phyloP scores from a whole-genome alignment of 1,140 invertebrate species.

The Aporrectodea caliginosa region DNA sequence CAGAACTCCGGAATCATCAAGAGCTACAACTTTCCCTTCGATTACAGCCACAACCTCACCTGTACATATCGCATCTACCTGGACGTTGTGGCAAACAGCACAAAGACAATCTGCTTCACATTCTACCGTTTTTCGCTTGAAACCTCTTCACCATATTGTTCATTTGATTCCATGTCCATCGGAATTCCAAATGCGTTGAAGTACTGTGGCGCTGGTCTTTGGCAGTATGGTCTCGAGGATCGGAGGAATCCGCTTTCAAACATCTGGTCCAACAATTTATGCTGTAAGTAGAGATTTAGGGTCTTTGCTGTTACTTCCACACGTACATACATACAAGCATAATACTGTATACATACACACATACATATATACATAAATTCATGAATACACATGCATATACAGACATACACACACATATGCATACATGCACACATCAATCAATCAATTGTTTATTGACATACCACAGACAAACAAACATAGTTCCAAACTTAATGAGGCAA shows the following conservation, averaged over 20 bases:
- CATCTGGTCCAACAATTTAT: slow-evolving; percentile 27
- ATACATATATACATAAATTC: no score
- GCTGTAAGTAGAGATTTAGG: slow-evolving; percentile 31
- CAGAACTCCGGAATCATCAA: slow-evolving; percentile 15
- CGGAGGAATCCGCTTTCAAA: slow-evolving; percentile 12
- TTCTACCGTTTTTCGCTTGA: slow-evolving; percentile 29
- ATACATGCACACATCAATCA: no score
- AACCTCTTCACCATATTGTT: slow-evolving; percentile 23
- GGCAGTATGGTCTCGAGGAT: slow-evolving; percentile 23
- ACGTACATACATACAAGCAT: no score
- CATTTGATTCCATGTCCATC: slow-evolving; percentile 27
- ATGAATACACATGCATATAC: no score
- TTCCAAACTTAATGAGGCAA: no score
- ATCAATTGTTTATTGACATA: no score
- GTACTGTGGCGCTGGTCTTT: slow-evolving; percentile 29
- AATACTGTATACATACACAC: no score
- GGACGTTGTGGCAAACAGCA: slow-evolving; percentile 11
- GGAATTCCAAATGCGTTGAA: slow-evolving; percentile 4
- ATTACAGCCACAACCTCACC: slow-evolving; percentile 31
- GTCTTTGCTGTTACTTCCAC: no score
- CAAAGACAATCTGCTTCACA: slow-evolving; percentile 27
- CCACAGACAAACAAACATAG: no score
- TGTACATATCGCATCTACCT: slow-evolving; percentile 25
- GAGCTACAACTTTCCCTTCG: slow-evolving; percentile 29
- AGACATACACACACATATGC: no score